Conservation (phyloP, 2,888 invertebrate species). For the Formica aserva region DNA sequence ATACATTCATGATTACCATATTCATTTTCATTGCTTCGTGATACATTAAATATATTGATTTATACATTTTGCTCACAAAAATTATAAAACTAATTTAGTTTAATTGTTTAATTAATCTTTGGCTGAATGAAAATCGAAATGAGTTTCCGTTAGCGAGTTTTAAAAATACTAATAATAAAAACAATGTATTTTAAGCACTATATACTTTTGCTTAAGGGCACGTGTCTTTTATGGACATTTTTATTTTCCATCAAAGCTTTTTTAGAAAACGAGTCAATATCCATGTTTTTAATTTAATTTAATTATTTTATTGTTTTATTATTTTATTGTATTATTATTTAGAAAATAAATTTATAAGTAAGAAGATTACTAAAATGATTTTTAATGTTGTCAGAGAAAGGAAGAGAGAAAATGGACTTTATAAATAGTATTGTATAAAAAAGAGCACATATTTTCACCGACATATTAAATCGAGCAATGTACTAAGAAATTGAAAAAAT, state of each 20-base stretch:
- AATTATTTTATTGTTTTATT: too few species aligned
- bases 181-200: too few species aligned
- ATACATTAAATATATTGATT: not conserved
- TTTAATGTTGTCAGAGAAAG: not conserved
- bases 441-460: not conserved
- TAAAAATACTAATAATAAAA: not conserved
- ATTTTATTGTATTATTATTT: not conserved
- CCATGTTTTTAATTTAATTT: too few species aligned
- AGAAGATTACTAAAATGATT: not conserved
- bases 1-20: not conserved
- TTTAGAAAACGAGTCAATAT: too few species aligned
- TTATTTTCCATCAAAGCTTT: not conserved
- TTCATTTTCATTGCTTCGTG: not conserved
- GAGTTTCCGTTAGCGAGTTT: not conserved
- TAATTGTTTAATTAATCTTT: not conserved
- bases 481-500: slow-evolving; percentile 31
- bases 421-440: too few species aligned
- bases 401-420: not conserved
- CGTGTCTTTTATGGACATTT: not conserved
- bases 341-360: not conserved
- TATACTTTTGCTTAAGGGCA: too few species aligned
- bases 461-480: slow-evolving; percentile 1
- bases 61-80: not conserved
- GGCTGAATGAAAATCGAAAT: not conserved
- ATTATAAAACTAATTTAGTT: not conserved